phyloP scores from a whole-genome alignment of 2,888 invertebrate genomes.

The Chydorus sphaericus region DNA sequence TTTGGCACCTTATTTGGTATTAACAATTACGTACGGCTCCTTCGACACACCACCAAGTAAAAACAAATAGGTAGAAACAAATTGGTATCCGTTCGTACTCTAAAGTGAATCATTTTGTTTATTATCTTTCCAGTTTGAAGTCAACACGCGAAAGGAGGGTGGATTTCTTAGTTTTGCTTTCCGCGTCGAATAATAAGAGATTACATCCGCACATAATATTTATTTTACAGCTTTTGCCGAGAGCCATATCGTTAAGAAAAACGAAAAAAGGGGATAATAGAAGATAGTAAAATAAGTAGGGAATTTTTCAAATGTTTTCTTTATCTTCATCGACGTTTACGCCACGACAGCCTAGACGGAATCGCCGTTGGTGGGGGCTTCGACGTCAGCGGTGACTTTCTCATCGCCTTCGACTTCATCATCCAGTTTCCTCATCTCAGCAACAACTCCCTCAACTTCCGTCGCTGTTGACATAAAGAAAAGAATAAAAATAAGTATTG shows the following conservation, averaged over 20 bases:
- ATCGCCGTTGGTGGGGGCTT: neutral
- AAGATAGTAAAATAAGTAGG: neutral
- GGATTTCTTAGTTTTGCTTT: neutral
- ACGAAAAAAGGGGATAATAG: neutral
- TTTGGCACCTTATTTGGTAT: too few species aligned
- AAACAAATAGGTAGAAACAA: neutral
- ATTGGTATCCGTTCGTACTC: too few species aligned
- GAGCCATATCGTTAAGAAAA: neutral
- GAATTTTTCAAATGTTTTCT: neutral
- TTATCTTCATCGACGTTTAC: neutral
- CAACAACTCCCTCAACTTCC: slow-evolving; percentile 9
- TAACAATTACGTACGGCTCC: too few species aligned
- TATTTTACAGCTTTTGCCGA: too few species aligned
- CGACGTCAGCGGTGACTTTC: neutral
- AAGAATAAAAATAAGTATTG: too few species aligned
- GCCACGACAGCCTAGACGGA: neutral
- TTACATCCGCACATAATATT: too few species aligned
- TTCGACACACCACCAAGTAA: too few species aligned
- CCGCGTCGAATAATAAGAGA: slow-evolving; percentile 1
- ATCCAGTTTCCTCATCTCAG: slow-evolving; percentile 12
- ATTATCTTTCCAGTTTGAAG: slow-evolving; percentile 4
- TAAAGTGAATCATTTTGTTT: neutral
- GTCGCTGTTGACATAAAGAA: too few species aligned
- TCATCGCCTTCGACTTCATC: slow-evolving; percentile 7
- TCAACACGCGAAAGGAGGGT: neutral